These are phyloP conservation scores for Leptobrachium leishanense DNA, from an alignment of 2,113 vertebrate genomes.

Conservation along the genomic window DNA sequence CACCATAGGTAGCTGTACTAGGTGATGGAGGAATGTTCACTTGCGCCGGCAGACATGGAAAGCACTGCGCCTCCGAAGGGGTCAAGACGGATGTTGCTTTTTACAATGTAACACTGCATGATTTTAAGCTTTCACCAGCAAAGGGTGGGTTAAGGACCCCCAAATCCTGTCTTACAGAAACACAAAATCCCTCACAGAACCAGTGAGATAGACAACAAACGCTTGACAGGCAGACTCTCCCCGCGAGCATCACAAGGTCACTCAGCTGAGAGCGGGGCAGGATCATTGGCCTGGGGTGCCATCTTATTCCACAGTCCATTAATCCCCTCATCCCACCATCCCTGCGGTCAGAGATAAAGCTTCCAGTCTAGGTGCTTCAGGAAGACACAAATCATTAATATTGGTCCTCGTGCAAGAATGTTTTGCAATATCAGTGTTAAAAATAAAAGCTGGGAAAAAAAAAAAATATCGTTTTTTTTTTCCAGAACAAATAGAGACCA, in stretches of 20 bases:
- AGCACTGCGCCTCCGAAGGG: constrained; percentile 5
- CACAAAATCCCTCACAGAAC: background rate
- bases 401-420: too few species aligned
- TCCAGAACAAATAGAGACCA: too few species aligned
- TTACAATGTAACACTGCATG: background rate
- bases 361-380: constrained; percentile 22
- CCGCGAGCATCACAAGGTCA: constrained; percentile 52
- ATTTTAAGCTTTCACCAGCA: background rate
- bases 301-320: constrained; percentile 63
- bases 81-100: constrained; percentile 7
- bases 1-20: constrained; percentile 30
- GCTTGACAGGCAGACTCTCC: constrained; percentile 42
- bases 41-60: constrained; percentile 23
- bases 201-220: background rate
- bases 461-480: too few species aligned
- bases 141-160: background rate
- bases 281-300: constrained; percentile 56
- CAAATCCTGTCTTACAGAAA: background rate
- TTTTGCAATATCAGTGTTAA: too few species aligned
- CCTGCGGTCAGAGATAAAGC: constrained; percentile 54
- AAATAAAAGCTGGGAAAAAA: too few species aligned
- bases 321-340: constrained; percentile 53
- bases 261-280: constrained; percentile 47
- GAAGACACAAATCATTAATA: background rate
- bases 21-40: constrained; percentile 3